Evolutionary conservation across 2,113 vertebrate species (phyloP), one percentile per base, ranked within the genome.

Genomic region (Sylvicapra grimmia): DNA sequence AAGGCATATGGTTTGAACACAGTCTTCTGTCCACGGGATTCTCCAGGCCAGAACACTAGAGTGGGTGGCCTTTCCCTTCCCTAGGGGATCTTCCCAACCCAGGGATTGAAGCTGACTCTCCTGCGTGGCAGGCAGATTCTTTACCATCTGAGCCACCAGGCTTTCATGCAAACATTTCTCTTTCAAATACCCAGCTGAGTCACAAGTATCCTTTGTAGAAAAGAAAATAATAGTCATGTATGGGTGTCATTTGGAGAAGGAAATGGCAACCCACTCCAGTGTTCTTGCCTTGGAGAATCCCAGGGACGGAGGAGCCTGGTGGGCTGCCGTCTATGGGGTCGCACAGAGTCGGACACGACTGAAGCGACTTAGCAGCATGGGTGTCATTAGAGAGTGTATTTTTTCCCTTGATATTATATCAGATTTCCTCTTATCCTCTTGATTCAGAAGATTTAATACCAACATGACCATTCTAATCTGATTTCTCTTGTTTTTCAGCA

Each of bases 401-500:
- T 53, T 65, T 56, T 23, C 49, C 16, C 25, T 72, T 56, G 11
- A 11, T 33, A 33, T 61, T 31, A 84, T 56, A 49, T 1, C 65
- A 95, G 3, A 80, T 68, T 83, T 79, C 7, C 47, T 96, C 40
- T 94, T n/a, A 40, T 18, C 84, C 5, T 92, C 49, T 97, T 80
- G 51, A 54, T 80, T 87, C 54, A 49, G n/a, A 83, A 89, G 18
- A 72, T 44, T 56, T 40, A 36, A 25, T 68, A 33, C 7, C 25
- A 56, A 72, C 33, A 58, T 53, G 44, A 36, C n/a, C 47, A 77
- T 31, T 6, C 6, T 54, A 40, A 88, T 61, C 47, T 96, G n/a
- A 86, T 89, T 93, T 83, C 19, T n/a, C 44, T 6, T 82, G 7
- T 75, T 88, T 47, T 97, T 8, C 96, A 99, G 97, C 96, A 49